A percentile compares a stretch with the other conserved stretches of the same genome.
Evolutionary conservation across 2,888 invertebrate species (phyloP).

Genomic region (Idaea straminata): DNA sequence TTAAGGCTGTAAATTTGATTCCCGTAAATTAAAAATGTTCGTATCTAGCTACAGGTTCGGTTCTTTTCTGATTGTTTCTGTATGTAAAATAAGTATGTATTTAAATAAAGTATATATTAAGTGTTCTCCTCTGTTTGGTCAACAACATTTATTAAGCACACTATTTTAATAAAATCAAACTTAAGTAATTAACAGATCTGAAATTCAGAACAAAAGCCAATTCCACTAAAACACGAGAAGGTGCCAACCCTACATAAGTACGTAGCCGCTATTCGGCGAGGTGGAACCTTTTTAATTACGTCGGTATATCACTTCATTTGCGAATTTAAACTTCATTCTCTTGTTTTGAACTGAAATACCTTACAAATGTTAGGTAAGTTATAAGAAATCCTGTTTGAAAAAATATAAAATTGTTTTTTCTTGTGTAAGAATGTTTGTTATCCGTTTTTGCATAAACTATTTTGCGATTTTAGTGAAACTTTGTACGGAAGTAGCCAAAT

Average conservation of each 20-base stretch:
- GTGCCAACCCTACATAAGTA: slow-evolving; percentile 22
- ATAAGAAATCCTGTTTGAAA: not conserved
- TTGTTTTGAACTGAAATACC: slow-evolving; percentile 16
- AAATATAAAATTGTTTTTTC: too few species aligned
- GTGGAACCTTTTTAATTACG: slow-evolving; percentile 65
- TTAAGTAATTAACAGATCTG: not conserved
- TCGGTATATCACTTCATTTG: slow-evolving; percentile 62
- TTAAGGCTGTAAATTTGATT: too few species aligned
- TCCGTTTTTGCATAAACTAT: too few species aligned
- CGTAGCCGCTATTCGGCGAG: slow-evolving; percentile 24
- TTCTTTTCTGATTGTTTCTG: too few species aligned
- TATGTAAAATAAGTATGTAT: too few species aligned
- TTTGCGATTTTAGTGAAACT: too few species aligned
- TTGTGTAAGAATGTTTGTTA: too few species aligned
- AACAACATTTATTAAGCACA: not conserved
- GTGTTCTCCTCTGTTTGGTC: too few species aligned
- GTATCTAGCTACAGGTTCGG: too few species aligned
- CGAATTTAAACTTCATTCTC: slow-evolving; percentile 42
- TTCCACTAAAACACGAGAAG: not conserved
- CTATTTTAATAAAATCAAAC: not conserved
- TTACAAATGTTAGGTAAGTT: slow-evolving; percentile 4
- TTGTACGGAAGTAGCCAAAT: too few species aligned
- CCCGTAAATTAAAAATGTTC: too few species aligned
- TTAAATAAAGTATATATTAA: too few species aligned
- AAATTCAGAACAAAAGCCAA: not conserved